Base-by-base conservation (phyloP, 2,113 vertebrate genomes). In the Aythya baeri region DNA sequence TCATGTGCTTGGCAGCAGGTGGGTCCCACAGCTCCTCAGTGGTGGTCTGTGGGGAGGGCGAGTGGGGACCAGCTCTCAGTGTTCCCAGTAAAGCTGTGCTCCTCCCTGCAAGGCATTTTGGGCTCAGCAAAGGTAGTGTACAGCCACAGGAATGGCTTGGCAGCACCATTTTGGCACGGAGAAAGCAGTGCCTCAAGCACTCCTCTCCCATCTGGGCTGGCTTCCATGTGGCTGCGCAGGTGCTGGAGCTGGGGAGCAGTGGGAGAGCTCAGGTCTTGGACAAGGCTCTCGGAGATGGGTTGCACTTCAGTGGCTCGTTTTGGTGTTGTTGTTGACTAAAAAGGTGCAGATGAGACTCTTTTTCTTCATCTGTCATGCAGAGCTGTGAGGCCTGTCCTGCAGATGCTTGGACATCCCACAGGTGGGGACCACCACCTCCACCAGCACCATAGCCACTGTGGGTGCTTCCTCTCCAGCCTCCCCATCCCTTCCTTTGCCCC, bases 31-130 rank as follows among this genome's bases (percentile, higher is more conserved):
- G 31, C 32, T 92, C 49, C 32, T 49, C 29, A 43, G 49, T 29
- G 65, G 3, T 11, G 32, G 43, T 92, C 74, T 2, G 0, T 26
- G 6, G 13, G 43, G 55, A 59, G 34, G 8, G 41, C 0, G 0
- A 58, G 10, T 12, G 16, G 32, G 2, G 6, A 71, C 22, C 11
- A 4, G 36, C 17, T 50, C 31, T 32, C 52, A 80, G 32, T 9
- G 21, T 10, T 91, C 43, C 38, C 34, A 25, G 46, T 17, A 83
- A 88, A 91, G 46, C 11, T 3, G 5, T 43, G 18, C 7, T 77
- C 77, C n/a, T 66, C 9, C 18, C 18, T 83, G 15, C 4, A 46
- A 86, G 7, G 17, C 29, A 25, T 46, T 41, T 20, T 49, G 38
- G 49, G 13, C 50, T 84, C 32, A n/a, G 32, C 26, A 36, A 75